Evolutionary conservation across 2,888 invertebrate species (phyloP).

Genomic region (Sipha maydis): DNA sequence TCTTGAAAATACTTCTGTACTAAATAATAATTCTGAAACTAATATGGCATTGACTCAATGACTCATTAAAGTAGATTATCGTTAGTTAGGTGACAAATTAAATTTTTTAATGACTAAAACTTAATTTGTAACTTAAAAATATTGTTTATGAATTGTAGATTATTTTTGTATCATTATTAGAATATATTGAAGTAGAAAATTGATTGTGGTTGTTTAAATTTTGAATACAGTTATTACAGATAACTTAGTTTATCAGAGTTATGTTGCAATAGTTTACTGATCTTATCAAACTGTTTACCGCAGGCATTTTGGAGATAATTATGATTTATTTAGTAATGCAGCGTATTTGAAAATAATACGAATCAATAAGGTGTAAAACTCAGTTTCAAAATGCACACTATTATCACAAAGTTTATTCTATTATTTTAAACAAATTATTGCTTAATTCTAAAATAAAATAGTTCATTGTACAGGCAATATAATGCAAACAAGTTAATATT

Average conservation of each 20-base stretch:
- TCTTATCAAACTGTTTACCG: no score
- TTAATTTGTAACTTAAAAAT: background rate
- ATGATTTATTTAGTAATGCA: no score
- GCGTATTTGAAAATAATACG: background rate
- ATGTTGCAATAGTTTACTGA: no score
- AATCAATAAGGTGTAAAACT: background rate
- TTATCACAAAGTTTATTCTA: conserved; percentile 37
- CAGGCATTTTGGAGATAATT: no score
- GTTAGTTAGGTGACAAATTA: no score
- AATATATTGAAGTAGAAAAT: background rate
- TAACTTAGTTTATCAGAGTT: no score
- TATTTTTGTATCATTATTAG: background rate
- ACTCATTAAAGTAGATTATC: no score
- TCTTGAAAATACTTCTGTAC: no score
- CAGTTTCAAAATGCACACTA: conserved; percentile 15
- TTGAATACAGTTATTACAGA: background rate
- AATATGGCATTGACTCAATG: no score
- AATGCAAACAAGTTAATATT: conserved; percentile 11
- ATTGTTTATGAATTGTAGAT: conserved; percentile 6
- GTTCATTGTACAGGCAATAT: conserved; percentile 10
- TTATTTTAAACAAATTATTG: conserved; percentile 25
- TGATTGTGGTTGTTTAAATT: background rate
- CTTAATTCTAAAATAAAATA: conserved; percentile 18
- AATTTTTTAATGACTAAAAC: no score
- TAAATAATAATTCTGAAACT: background rate